Evolutionary conservation across 2,888 invertebrate genomes (phyloP), one percentile per base, ranked within the genome.

Genomic region (Drosophila engyochracea): DNA sequence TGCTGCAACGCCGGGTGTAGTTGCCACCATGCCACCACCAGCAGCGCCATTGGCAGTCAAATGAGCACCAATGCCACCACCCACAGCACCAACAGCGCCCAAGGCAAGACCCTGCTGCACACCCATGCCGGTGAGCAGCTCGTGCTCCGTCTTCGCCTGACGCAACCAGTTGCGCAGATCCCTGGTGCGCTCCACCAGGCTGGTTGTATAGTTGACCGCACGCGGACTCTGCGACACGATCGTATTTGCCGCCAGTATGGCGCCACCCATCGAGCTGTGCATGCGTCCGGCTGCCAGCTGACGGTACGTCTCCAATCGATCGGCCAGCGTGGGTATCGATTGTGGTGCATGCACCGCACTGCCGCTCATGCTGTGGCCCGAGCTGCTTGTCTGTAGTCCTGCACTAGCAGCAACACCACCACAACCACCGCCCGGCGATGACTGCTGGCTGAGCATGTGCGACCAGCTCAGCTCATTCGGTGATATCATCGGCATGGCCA

Each of bases 131-230:
- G 90, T 86, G 9, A 92, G 77, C 30, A 93, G 78, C 31, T 93
- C 93, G 57, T 93, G 93, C 91, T 93, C 93, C 52, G 91, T 93
- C 82, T 93, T 93, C 0, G 93, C 93, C 80, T 96, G 96, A 22
- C 95, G 94, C 70, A 96, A 91, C 96, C 96, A 96, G 84, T 96
- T 96, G 73, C 96, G 94, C 70, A 96, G 93, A 83, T 95, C 95
- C 65, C 95, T 94, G 2, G 96, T 96, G 41, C 96, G 94, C 85
- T 96, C 96, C 57, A 95, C 95, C 63, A 96, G 91, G 64, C 95
- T 95, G 10, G 95, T 95, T 3, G 95, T 94, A 30, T 95, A 94
- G 61, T 95, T 95, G 33, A 95, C 94, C 14, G 93, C 93, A 4
- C 93, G 82, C 3, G 93, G 92, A 74, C 91, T 92, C 76, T 93